Percentiles rank a stretch among this genome's conserved stretches.
Conservation (phyloP, 2,888 invertebrate genomes). For the Agriotes lineatus region DNA sequence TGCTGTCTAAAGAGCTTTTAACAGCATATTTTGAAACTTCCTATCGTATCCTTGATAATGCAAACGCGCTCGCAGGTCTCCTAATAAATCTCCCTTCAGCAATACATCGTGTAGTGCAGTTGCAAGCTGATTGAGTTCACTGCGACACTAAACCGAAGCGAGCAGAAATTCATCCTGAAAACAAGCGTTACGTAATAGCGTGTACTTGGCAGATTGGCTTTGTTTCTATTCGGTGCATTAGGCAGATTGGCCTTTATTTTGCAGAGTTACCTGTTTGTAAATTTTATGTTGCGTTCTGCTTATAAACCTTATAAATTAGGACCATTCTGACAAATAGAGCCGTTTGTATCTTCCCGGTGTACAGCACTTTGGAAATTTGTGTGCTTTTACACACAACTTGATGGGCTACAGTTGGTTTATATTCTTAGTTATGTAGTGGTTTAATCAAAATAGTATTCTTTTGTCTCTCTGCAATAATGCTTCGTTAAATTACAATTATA, state of each 20-base stretch:
- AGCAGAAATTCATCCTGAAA: constrained; percentile 1
- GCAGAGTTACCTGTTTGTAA: constrained; percentile 9
- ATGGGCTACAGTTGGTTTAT: too few relatives aligned
- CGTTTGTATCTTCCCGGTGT: background rate
- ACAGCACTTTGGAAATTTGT: background rate
- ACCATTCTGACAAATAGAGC: constrained; percentile 1
- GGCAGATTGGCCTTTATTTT: constrained; percentile 17
- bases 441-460: too few relatives aligned
- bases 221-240: constrained; percentile 7
- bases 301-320: constrained; percentile 4
- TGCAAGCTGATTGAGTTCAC: background rate
- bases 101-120: too few relatives aligned
- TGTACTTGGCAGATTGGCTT: constrained; percentile 8
- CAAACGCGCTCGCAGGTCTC: too few relatives aligned
- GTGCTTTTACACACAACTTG: background rate
- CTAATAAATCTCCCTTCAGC: too few relatives aligned
- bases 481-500: too few relatives aligned
- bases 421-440: too few relatives aligned
- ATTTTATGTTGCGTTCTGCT: background rate
- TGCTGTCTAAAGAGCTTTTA: too few relatives aligned
- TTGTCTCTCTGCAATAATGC: too few relatives aligned
- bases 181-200: background rate
- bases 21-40: too few relatives aligned
- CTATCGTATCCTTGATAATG: too few relatives aligned
- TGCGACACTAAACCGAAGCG: background rate